phyloP scores from a whole-genome alignment of 1,140 invertebrate genomes.

The Sarcophaga bullata region DNA sequence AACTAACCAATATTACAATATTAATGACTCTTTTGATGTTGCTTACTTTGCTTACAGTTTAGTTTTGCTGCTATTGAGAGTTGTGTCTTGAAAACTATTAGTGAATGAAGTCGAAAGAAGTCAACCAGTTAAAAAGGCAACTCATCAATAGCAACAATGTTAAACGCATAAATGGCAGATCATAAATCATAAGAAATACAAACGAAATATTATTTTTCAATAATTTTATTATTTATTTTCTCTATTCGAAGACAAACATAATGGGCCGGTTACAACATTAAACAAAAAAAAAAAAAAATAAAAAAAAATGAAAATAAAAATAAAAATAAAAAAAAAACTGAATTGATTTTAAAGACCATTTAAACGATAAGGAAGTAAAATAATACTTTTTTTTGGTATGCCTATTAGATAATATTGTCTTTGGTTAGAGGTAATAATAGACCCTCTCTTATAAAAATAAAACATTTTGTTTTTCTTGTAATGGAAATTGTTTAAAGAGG shows the following conservation, averaged over 20 bases:
- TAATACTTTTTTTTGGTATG: no score
- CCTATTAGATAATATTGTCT: no score
- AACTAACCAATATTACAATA: not conserved
- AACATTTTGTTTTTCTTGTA: no score
- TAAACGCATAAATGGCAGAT: not conserved
- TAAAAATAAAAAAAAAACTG: no score
- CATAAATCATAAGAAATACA: constrained; percentile 5
- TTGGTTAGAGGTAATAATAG: no score
- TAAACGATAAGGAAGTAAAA: no score
- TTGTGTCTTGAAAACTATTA: not conserved
- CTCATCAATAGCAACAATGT: not conserved
- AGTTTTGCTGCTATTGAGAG: not conserved
- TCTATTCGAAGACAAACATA: not conserved
- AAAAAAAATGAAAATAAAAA: no score
- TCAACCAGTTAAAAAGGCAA: not conserved
- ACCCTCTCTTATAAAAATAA: no score
- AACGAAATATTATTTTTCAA: not conserved
- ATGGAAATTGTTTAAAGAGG: no score
- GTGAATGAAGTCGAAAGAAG: not conserved
- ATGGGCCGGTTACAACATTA: not conserved
- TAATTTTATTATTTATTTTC: not conserved
- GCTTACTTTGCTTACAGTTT: no score
- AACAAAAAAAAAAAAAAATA: not conserved
- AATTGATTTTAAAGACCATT: no score
- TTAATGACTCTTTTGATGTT: not conserved